These are phyloP conservation scores for Drosophila bocqueti DNA, from an alignment of 1,140 invertebrate genomes.

Conservation along the genomic window DNA sequence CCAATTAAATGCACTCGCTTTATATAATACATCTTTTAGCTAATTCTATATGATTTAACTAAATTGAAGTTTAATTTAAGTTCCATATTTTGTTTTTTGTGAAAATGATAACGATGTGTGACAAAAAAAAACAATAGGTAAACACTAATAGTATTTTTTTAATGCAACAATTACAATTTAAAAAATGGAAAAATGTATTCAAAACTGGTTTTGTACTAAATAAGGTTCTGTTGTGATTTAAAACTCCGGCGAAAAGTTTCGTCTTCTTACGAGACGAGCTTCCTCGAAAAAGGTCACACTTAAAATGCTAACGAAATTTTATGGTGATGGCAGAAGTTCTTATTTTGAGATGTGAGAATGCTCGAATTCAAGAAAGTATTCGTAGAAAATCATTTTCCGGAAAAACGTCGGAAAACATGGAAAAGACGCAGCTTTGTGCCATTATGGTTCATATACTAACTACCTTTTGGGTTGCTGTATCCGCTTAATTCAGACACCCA, in stretches of 20 bases:
- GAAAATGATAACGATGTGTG: background rate
- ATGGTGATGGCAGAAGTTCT: background rate
- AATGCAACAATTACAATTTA: background rate
- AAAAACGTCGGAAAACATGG: too few species aligned
- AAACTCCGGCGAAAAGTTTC: background rate
- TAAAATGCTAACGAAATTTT: background rate
- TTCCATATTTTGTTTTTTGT: background rate
- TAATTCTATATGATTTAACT: background rate
- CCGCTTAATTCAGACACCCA: background rate
- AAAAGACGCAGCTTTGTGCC: too few species aligned
- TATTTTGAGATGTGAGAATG: too few species aligned
- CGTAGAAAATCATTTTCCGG: too few species aligned
- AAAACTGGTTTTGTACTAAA: background rate
- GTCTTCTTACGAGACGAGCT: background rate
- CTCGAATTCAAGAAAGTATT: too few species aligned
- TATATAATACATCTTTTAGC: background rate
- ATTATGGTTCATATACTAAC: background rate
- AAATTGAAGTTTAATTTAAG: background rate
- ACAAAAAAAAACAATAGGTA: background rate
- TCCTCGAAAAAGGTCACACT: background rate
- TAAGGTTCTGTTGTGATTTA: background rate
- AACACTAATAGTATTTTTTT: background rate
- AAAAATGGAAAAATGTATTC: background rate
- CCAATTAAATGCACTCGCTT: slow-evolving; percentile 23
- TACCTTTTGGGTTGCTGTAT: background rate